A percentile compares a stretch with the other conserved stretches of the same genome.
Conservation (phyloP, 2,888 invertebrate species). For the Ellobium chinense region DNA sequence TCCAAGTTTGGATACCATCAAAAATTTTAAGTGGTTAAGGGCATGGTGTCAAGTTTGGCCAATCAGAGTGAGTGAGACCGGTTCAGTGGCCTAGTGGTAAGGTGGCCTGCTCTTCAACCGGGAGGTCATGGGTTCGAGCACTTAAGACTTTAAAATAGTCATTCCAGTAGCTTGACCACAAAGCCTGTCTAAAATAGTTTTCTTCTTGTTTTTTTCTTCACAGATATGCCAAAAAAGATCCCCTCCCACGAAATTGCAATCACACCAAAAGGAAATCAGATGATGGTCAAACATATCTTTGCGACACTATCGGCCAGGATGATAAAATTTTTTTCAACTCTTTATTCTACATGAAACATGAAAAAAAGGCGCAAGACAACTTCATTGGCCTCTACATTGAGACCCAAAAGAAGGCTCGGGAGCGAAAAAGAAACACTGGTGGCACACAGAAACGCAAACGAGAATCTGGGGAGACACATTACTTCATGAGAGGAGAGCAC, state of each 20-base stretch:
- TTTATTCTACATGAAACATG: slow-evolving; percentile 7
- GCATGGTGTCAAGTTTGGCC: too few relatives aligned
- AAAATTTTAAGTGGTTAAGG: too few relatives aligned
- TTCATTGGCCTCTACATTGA: slow-evolving; percentile 17
- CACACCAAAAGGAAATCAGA: neutral
- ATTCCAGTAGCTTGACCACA: too few relatives aligned
- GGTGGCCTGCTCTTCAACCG: too few relatives aligned
- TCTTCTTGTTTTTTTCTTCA: neutral
- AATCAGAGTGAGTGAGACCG: too few relatives aligned
- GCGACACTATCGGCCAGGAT: neutral
- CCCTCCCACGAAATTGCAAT: slow-evolving; percentile 4
- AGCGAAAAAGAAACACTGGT: neutral
- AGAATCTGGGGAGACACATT: slow-evolving; percentile 11
- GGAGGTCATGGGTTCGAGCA: too few relatives aligned
- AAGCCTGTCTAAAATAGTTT: too few relatives aligned
- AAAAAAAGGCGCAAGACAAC: slow-evolving; percentile 12
- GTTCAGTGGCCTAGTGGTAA: too few relatives aligned
- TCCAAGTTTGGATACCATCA: too few relatives aligned
- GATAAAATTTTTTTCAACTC: slow-evolving; percentile 14
- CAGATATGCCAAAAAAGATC: slow-evolving; percentile 1
- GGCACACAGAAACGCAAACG: neutral
- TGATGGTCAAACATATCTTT: slow-evolving; percentile 1
- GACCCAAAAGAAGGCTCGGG: neutral
- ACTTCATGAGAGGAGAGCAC: slow-evolving; percentile 1
- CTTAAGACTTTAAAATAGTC: too few relatives aligned